Evolutionary conservation across 2,113 vertebrate species (phyloP).

Genomic region (Ursus arctos): DNA sequence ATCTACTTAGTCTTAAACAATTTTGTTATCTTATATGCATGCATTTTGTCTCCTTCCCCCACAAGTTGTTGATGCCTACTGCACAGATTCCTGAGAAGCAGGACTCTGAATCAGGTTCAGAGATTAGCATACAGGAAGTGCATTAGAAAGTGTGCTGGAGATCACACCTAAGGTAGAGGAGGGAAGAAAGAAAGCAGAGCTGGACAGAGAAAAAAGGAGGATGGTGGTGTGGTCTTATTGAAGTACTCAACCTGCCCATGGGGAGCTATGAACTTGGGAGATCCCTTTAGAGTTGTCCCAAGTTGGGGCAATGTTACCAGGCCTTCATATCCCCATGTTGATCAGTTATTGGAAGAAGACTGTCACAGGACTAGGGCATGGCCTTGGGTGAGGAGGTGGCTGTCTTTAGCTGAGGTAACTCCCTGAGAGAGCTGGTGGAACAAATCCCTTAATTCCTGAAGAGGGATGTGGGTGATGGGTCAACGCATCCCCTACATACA

Average conservation of each 20-base stretch:
- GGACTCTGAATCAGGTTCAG: neutral
- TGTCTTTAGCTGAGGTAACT: neutral
- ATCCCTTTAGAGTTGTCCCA: neutral
- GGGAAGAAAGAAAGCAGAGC: neutral
- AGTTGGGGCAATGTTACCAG: fast-evolving
- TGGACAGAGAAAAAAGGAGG: neutral
- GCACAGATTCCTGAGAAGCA: neutral
- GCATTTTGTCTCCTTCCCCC: neutral
- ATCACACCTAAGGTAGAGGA: neutral
- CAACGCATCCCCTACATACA: no score
- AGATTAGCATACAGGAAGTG: neutral
- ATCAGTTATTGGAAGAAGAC: neutral
- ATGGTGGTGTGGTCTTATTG: neutral
- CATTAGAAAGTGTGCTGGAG: neutral
- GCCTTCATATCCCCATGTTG: neutral
- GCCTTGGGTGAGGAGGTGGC: neutral
- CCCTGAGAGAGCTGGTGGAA: neutral
- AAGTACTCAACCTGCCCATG: neutral
- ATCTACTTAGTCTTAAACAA: neutral
- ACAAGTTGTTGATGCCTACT: neutral
- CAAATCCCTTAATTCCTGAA: neutral
- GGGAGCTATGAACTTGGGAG: neutral
- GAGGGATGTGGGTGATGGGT: fast-evolving
- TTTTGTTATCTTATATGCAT: neutral
- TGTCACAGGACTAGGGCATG: neutral